These are phyloP conservation scores for Cordilura impudica DNA, from an alignment of 2,888 invertebrate species.

Conservation along the genomic window DNA sequence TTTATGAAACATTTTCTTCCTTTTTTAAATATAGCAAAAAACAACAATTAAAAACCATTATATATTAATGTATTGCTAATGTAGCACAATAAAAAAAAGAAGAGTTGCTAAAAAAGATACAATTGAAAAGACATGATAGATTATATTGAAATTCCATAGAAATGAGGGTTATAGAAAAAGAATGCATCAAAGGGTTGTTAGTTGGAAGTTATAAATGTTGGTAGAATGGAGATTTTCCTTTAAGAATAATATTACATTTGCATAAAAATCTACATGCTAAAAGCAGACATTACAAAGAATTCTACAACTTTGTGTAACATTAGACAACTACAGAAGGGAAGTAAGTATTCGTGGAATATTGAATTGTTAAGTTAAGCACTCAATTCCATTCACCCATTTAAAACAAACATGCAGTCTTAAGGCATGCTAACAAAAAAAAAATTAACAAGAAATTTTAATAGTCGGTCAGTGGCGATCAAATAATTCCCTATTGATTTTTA, in stretches of 20 bases:
- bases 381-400: conserved; percentile 16
- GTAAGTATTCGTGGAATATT: conserved; percentile 30
- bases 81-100: conserved; percentile 48
- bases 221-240: neutral
- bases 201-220: neutral
- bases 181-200: conserved; percentile 53
- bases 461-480: neutral
- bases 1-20: neutral
- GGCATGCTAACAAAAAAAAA: neutral
- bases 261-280: conserved; percentile 68
- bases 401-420: conserved; percentile 7
- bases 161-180: conserved; percentile 59
- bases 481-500: neutral
- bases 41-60: conserved; percentile 64
- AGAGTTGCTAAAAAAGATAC: neutral
- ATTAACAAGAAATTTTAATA: neutral
- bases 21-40: conserved; percentile 21
- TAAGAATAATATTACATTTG: conserved; percentile 66
- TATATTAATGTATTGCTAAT: conserved; percentile 65
- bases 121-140: neutral
- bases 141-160: conserved; percentile 23
- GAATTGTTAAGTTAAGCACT: conserved; percentile 35
- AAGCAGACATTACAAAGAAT: conserved; percentile 17
- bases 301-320: conserved; percentile 43
- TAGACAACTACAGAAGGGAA: conserved; percentile 43